Conservation (phyloP, 2,888 invertebrate species). For the Zhuqinia jingwanae region DNA sequence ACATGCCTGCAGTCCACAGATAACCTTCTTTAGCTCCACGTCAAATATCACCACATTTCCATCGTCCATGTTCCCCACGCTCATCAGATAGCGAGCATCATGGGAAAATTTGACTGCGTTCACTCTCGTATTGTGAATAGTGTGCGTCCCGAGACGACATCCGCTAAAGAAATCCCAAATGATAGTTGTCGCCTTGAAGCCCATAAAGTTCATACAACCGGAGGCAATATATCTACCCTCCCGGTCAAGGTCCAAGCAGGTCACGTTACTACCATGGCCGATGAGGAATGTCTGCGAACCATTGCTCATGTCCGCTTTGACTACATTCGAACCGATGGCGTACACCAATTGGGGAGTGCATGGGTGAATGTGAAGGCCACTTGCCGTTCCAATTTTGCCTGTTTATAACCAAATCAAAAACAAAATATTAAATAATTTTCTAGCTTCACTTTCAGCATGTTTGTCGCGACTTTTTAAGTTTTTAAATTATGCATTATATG, state of each 20-base stretch:
- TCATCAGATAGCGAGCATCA: conserved; percentile 90
- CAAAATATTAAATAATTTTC: conserved; percentile 3
- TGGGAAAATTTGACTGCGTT: conserved; percentile 92
- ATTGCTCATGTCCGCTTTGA: conserved; percentile 74
- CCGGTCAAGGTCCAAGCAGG: conserved; percentile 88
- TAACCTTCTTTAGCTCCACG: conserved; percentile 83
- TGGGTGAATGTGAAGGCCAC: conserved; percentile 75
- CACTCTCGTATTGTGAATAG: conserved; percentile 93
- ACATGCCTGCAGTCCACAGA: conserved; percentile 85
- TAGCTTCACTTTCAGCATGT: too few relatives aligned
- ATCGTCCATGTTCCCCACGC: conserved; percentile 93
- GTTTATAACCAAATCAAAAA: neutral
- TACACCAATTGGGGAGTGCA: conserved; percentile 76
- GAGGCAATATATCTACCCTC: conserved; percentile 91
- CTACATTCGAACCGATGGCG: conserved; percentile 79
- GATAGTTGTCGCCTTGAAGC: conserved; percentile 92
- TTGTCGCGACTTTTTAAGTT: too few relatives aligned
- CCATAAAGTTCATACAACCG: conserved; percentile 94
- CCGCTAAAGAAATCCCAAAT: conserved; percentile 91
- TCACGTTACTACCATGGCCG: conserved; percentile 90
- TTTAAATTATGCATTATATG: neutral
- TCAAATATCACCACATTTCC: conserved; percentile 94
- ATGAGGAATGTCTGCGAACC: conserved; percentile 89
- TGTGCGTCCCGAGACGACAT: conserved; percentile 86
- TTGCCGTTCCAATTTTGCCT: conserved; percentile 77